Percentiles rank a stretch among this genome's conserved stretches.
Conservation (phyloP, 2,113 vertebrate species). For the Sturnus vulgaris region DNA sequence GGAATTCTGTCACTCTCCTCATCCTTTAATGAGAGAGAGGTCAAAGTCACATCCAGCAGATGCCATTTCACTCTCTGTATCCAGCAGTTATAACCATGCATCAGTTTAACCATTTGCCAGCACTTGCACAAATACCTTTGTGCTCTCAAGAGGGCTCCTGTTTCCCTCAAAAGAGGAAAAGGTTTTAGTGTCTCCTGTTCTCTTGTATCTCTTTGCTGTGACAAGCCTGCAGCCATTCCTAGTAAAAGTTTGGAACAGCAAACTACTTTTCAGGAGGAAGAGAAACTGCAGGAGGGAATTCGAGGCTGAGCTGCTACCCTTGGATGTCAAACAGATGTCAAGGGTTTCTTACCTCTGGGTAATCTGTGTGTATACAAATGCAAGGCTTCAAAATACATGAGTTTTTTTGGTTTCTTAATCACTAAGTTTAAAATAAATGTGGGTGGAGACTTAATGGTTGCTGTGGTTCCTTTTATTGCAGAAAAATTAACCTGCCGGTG, state of each 20-base stretch:
- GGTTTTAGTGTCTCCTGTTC: neutral
- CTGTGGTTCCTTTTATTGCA: conserved; percentile 59
- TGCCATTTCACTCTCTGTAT: neutral
- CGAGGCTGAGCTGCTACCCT: neutral
- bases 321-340: neutral
- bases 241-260: neutral
- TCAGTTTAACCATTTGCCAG: conserved; percentile 7
- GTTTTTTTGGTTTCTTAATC: neutral
- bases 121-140: neutral
- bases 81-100: neutral
- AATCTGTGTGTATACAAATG: neutral
- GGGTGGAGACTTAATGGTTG: neutral
- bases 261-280: neutral
- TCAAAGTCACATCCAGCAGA: conserved; percentile 39
- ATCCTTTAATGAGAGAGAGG: neutral
- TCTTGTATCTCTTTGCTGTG: neutral
- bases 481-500: conserved; percentile 82
- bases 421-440: neutral
- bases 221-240: neutral
- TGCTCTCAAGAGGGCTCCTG: neutral
- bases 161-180: neutral
- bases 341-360: neutral
- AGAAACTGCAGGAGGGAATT: neutral
- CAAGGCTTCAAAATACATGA: neutral
- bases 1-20: neutral